Conservation (phyloP, 2,113 vertebrate genomes). For the Recurvirostra avosetta region DNA sequence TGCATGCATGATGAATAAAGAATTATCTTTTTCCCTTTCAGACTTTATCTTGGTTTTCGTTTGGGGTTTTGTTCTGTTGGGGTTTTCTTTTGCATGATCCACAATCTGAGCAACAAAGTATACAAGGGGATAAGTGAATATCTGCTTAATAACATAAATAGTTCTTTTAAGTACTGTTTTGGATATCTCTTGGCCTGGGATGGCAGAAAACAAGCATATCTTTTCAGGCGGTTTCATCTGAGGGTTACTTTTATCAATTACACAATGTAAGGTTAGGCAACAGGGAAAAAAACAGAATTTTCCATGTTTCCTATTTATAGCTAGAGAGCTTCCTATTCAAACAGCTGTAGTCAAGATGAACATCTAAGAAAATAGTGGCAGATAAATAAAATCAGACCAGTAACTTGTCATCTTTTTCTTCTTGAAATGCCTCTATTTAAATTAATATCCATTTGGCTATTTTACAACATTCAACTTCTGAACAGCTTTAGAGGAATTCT, state of each 20-base stretch:
- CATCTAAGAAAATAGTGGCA: neutral
- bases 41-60: conserved; percentile 29
- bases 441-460: neutral
- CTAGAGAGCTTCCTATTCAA: neutral
- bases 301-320: neutral
- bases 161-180: neutral
- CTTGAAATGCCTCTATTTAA: neutral
- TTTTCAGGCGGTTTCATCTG: neutral
- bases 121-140: neutral
- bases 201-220: neutral
- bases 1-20: conserved; percentile 48
- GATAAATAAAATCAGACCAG: neutral
- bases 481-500: neutral
- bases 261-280: neutral
- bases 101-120: neutral
- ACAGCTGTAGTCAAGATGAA: neutral
- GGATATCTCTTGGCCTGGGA: neutral
- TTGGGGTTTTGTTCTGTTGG: neutral
- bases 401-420: neutral
- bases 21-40: conserved; percentile 36
- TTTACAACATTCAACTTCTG: neutral
- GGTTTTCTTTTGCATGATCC: neutral
- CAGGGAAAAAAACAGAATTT: neutral
- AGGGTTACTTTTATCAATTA: neutral
- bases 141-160: neutral